These are phyloP conservation scores for Drosophila putrida DNA, from an alignment of 2,888 invertebrate genomes.

Conservation along the genomic window DNA sequence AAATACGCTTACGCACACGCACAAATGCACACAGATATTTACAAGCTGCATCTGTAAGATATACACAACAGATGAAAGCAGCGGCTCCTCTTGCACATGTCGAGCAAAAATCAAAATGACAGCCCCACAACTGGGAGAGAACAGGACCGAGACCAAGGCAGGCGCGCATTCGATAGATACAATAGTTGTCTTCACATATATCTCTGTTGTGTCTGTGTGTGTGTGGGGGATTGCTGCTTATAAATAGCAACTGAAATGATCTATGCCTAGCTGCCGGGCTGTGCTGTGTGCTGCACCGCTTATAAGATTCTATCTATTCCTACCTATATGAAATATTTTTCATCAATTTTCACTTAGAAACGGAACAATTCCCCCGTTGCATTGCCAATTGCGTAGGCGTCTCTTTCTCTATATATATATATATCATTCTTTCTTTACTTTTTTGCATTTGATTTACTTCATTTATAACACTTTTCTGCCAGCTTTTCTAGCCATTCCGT, in stretches of 20 bases:
- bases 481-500: constrained; percentile 51
- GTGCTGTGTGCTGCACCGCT: constrained; percentile 11
- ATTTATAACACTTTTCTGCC: constrained; percentile 67
- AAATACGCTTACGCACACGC: constrained; percentile 36
- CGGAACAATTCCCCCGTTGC: constrained; percentile 24
- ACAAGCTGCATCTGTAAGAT: constrained; percentile 39
- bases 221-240: constrained; percentile 57
- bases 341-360: constrained; percentile 57
- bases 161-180: constrained; percentile 58
- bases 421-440: neutral
- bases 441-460: constrained; percentile 59
- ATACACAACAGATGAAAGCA: constrained; percentile 64
- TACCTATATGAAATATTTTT: constrained; percentile 53
- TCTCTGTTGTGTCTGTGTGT: constrained; percentile 18
- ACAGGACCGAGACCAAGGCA: constrained; percentile 31
- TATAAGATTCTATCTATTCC: constrained; percentile 29
- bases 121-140: constrained; percentile 37
- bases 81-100: constrained; percentile 63
- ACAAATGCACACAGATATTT: constrained; percentile 7
- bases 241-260: constrained; percentile 70
- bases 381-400: constrained; percentile 57
- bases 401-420: constrained; percentile 2
- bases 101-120: constrained; percentile 73
- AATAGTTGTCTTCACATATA: constrained; percentile 32
- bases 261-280: constrained; percentile 61